These are phyloP conservation scores for Habroteleia sp. DNA, from an alignment of 2,888 invertebrate species.

Conservation along the genomic window DNA sequence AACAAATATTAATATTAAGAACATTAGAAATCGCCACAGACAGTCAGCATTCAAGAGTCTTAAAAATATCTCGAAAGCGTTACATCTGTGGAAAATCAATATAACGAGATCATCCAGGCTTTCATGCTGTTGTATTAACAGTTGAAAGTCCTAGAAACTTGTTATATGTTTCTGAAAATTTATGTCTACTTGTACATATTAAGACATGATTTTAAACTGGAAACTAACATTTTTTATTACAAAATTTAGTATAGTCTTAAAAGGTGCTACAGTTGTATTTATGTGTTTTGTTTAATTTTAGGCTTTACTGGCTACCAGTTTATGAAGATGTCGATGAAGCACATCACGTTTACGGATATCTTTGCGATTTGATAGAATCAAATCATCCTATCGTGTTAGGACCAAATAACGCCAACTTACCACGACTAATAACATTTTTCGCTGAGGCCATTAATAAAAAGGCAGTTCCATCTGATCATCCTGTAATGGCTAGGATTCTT, in stretches of 20 bases:
- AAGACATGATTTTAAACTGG: conserved; percentile 62
- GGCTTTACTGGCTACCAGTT: conserved; percentile 97
- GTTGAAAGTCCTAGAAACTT: conserved; percentile 16
- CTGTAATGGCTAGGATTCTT: conserved; percentile 90
- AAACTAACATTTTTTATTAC: conserved; percentile 68
- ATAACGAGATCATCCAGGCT: conserved; percentile 16
- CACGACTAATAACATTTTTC: conserved; percentile 92
- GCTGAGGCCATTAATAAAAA: conserved; percentile 94
- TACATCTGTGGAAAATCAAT: conserved; percentile 76
- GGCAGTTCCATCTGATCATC: conserved; percentile 88
- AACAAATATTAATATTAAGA: neutral
- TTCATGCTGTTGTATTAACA: conserved; percentile 69
- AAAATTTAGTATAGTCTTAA: neutral
- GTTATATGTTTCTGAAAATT: conserved; percentile 67
- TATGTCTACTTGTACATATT: conserved; percentile 38
- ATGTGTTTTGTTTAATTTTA: conserved; percentile 73
- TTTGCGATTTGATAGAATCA: conserved; percentile 96
- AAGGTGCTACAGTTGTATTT: too few relatives aligned
- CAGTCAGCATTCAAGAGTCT: conserved; percentile 73
- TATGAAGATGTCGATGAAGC: conserved; percentile 98
- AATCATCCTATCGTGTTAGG: conserved; percentile 94
- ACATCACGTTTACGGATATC: conserved; percentile 95
- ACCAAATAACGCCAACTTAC: conserved; percentile 93
- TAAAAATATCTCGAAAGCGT: conserved; percentile 69
- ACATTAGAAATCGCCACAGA: conserved; percentile 70